Percentiles rank a stretch among this genome's conserved stretches.
phyloP scores from a whole-genome alignment of 2,797 vertebrate species.

The Spinus olivaceus region DNA sequence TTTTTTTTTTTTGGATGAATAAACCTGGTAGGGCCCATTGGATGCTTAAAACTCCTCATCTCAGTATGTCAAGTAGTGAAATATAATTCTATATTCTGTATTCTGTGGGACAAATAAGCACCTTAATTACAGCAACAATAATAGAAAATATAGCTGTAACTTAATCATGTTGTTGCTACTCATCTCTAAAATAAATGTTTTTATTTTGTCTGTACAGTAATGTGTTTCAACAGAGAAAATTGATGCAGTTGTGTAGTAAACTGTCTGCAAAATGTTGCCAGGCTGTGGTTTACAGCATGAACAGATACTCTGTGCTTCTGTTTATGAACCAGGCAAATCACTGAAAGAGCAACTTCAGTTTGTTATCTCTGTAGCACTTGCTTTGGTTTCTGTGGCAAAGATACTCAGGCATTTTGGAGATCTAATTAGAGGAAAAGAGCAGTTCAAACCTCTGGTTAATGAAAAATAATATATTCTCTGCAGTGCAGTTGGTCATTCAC shows the following conservation, averaged over 20 bases:
- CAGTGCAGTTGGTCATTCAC: background rate
- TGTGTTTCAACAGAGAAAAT: background rate
- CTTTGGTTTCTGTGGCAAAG: background rate
- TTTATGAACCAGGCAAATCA: background rate
- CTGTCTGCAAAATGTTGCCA: conserved; percentile 2
- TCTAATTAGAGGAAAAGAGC: background rate
- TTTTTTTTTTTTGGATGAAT: background rate
- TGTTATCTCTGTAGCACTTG: background rate
- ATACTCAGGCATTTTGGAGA: background rate
- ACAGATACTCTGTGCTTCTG: background rate
- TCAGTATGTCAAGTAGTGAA: background rate
- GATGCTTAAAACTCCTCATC: background rate
- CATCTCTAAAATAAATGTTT: conserved; percentile 4
- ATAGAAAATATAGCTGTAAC: background rate
- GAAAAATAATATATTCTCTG: background rate
- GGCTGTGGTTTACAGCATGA: background rate
- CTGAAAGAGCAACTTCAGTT: background rate
- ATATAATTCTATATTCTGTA: background rate
- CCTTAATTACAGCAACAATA: background rate
- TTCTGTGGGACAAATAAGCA: conserved; percentile 1
- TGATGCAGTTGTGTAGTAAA: background rate
- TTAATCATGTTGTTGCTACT: background rate
- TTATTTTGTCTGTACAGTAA: background rate
- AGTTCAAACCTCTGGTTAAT: background rate
- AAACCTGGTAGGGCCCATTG: background rate